Evolutionary conservation across 2,888 invertebrate genomes (phyloP).

Genomic region (Thereva nobilitata): DNA sequence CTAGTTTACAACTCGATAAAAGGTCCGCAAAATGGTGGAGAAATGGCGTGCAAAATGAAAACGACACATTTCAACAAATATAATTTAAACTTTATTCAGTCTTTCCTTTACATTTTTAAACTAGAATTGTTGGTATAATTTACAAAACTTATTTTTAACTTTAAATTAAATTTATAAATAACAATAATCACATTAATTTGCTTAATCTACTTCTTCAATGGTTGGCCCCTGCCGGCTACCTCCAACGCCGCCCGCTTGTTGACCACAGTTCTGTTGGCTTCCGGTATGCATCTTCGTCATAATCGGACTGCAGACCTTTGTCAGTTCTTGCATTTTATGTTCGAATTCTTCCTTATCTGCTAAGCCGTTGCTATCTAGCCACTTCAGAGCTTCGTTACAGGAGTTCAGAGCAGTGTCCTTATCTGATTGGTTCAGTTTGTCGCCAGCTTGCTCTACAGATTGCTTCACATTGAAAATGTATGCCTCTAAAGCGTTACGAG

Average conservation of each 20-base stretch:
- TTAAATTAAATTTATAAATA: not conserved
- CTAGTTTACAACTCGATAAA: too few species aligned
- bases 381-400: conserved; percentile 67
- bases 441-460: conserved; percentile 67
- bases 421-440: conserved; percentile 67
- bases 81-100: too few species aligned
- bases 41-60: too few species aligned
- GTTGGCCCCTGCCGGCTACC: conserved; percentile 50
- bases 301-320: conserved; percentile 56
- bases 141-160: too few species aligned
- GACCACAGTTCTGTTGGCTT: conserved; percentile 45
- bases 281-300: conserved; percentile 59
- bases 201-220: conserved; percentile 50
- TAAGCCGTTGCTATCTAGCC: conserved; percentile 77
- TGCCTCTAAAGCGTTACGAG: conserved; percentile 72
- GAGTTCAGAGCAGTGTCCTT: conserved; percentile 69
- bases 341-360: conserved; percentile 79
- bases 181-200: not conserved
- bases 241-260: conserved; percentile 70
- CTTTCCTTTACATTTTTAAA: too few species aligned
- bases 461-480: conserved; percentile 73
- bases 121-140: too few species aligned
- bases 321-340: conserved; percentile 54
- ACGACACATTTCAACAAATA: too few species aligned
- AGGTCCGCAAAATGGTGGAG: too few species aligned